Evolutionary conservation across 2,888 invertebrate genomes (phyloP), one percentile per base, ranked within the genome.

Genomic region (Yponomeuta evonymella): DNA sequence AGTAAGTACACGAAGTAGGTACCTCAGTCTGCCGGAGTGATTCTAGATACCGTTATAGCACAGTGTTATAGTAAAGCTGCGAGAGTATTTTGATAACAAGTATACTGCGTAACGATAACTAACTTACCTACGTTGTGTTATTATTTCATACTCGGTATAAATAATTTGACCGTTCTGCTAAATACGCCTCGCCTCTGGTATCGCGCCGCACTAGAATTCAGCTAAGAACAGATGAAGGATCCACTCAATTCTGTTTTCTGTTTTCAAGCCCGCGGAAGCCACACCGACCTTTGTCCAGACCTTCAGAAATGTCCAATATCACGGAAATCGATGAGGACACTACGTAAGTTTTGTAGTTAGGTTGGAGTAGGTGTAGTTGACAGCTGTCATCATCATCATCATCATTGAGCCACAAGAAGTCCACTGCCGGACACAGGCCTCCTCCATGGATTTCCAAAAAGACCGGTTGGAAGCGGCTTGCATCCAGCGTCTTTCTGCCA

Each of bases 281-380:
- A 36, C 4, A 9, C n/a, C 73, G 76, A 2, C 62, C 80, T 2
- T 74, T 76, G 23, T 78, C 80, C 23, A 81, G 82, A 74, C 77
- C 78, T 62, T 87, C 90, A 23, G 75, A 80, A 2, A 89, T 92
- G 91, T 90, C 91, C 0, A 86, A 90, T 74, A 92, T 92, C 66
- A 73, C 76, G 11, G 91, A 91, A 83, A 79, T 82, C 30, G 90
- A 90, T 79, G 84, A 83, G 30, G 81, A 80, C 10, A 72, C 73
- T n/a, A 73, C 75, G 84, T 85, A 77, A 79, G 81, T 68, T 62
- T 71, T 11, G 15, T 43, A 33, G 1, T 1, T 33, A 33, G 3
- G 33, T 33, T 33, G 23, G 6, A 43, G 8, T 8, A 43, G 43
- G 43, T 43, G 6, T 6, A 43, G 43, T 43, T 43, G 43, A 43